Percentiles rank a stretch among this genome's conserved stretches.
Conservation (phyloP, 2,888 invertebrate species). For the Synergus japonicus region DNA sequence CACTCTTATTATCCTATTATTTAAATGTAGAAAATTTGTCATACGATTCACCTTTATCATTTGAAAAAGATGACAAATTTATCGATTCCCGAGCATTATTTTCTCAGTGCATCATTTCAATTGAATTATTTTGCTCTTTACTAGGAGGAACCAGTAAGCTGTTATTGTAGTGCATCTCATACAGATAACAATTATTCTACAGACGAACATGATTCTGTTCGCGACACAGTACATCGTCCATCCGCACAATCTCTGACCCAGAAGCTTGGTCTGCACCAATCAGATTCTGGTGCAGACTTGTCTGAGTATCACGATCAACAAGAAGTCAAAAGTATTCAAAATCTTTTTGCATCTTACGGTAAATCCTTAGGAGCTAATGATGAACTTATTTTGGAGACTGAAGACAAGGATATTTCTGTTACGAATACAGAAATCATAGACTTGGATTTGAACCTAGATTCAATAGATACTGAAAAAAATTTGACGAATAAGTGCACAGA, state of each 20-base stretch:
- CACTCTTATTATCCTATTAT: too few species aligned
- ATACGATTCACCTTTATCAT: too few species aligned
- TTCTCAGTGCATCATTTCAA: background rate
- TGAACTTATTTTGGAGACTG: constrained; percentile 42
- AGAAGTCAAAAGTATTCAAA: constrained; percentile 77
- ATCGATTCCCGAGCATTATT: too few species aligned
- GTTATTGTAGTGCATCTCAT: constrained; percentile 88
- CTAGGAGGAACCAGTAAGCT: constrained; percentile 80
- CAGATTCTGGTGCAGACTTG: constrained; percentile 86
- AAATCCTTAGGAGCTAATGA: constrained; percentile 63
- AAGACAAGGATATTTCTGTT: background rate
- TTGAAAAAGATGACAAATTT: too few species aligned
- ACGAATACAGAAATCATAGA: background rate
- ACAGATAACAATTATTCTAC: constrained; percentile 86
- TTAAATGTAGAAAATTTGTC: too few species aligned
- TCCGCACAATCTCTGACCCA: constrained; percentile 66
- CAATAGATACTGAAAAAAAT: background rate
- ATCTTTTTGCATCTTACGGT: constrained; percentile 67
- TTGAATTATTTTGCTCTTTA: constrained; percentile 8
- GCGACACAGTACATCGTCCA: constrained; percentile 78
- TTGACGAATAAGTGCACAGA: background rate
- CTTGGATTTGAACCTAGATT: background rate
- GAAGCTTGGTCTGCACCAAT: constrained; percentile 81
- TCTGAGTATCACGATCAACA: constrained; percentile 80
- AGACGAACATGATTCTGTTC: constrained; percentile 84